A percentile compares a stretch with the other conserved stretches of the same genome.
These are phyloP conservation scores for Anhinga anhinga DNA, from an alignment of 2,113 vertebrate species.

Conservation along the genomic window DNA sequence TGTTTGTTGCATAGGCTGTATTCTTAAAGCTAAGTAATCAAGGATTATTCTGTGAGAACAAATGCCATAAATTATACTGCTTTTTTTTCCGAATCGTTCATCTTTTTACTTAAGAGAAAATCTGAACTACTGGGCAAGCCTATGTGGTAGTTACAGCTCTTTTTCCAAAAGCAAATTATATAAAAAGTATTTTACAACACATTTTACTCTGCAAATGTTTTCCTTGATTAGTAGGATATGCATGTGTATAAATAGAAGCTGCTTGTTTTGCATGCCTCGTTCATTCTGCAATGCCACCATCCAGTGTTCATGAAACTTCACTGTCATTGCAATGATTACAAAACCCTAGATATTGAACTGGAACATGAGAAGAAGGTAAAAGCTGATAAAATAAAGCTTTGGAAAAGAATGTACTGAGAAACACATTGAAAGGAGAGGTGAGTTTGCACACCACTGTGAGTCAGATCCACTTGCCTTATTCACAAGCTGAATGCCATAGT, in stretches of 20 bases:
- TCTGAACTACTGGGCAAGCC: background rate
- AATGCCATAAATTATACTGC: background rate
- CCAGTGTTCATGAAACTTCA: slow-evolving; percentile 14
- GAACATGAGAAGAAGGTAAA: background rate
- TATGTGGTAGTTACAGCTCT: background rate
- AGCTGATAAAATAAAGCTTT: background rate
- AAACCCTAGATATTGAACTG: background rate
- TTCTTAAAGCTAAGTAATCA: background rate
- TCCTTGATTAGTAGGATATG: background rate
- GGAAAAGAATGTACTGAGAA: background rate
- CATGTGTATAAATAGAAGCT: background rate
- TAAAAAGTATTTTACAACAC: background rate
- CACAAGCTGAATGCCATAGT: background rate
- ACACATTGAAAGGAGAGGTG: background rate
- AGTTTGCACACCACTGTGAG: background rate
- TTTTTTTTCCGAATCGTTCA: background rate
- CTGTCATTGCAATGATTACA: background rate
- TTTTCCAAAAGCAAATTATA: background rate
- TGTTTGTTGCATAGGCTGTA: background rate
- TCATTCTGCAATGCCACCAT: slow-evolving; percentile 46
- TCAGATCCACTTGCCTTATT: background rate
- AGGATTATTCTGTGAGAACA: slow-evolving; percentile 6
- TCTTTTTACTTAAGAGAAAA: slow-evolving; percentile 11
- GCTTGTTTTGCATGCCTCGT: background rate
- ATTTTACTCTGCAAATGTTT: background rate